Evolutionary conservation across 2,113 vertebrate genomes (phyloP).

Genomic region (Tretioscincus oriximinensis): DNA sequence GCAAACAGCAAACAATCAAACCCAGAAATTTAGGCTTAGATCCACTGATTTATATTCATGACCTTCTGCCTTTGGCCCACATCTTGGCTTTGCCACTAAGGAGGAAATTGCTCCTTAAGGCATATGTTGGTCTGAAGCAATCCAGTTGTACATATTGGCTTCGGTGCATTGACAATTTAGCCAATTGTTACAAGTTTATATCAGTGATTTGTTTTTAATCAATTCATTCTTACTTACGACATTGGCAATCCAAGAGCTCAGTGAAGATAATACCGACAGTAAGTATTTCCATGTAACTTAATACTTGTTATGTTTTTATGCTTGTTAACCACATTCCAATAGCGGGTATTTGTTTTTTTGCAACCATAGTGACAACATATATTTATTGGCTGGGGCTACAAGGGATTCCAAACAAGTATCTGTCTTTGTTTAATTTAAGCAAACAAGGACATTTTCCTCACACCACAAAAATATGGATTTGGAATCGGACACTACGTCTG

Average conservation of each 20-base stretch:
- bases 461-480: slow-evolving; percentile 39
- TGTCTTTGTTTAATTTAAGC: slow-evolving; percentile 49
- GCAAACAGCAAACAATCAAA: slow-evolving; percentile 1
- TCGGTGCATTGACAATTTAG: slow-evolving; percentile 11
- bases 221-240: slow-evolving; percentile 25
- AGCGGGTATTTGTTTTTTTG: slow-evolving; percentile 57
- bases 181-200: slow-evolving; percentile 31
- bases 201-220: slow-evolving; percentile 32
- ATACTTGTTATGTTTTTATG: slow-evolving; percentile 31
- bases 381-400: slow-evolving; percentile 50
- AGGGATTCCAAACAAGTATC: slow-evolving; percentile 48
- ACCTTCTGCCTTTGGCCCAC: not conserved
- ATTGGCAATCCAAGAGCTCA: slow-evolving; percentile 22
- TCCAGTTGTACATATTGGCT: slow-evolving; percentile 22
- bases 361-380: slow-evolving; percentile 63
- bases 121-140: slow-evolving; percentile 23
- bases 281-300: slow-evolving; percentile 42
- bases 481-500: not conserved
- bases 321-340: slow-evolving; percentile 37
- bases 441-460: slow-evolving; percentile 40
- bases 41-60: not conserved
- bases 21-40: not conserved
- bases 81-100: not conserved
- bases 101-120: slow-evolving; percentile 26
- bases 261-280: slow-evolving; percentile 26